A percentile compares a stretch with the other conserved stretches of the same genome.
Evolutionary conservation across 2,888 invertebrate genomes (phyloP).

Genomic region (Nineta flava): DNA sequence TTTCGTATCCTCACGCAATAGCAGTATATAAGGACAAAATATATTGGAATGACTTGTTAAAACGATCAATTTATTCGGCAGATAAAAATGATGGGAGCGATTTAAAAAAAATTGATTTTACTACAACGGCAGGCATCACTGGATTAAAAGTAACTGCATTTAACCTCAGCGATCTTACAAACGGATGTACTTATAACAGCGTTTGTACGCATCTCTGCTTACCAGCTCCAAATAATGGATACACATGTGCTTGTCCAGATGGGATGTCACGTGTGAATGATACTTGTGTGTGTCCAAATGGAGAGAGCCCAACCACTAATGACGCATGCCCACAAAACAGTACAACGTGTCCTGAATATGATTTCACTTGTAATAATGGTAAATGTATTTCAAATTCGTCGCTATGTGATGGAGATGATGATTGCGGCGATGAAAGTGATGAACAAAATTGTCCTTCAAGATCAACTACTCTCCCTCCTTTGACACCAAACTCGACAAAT

Average conservation of each 20-base stretch:
- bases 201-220: slow-evolving; percentile 65
- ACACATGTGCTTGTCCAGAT: slow-evolving; percentile 68
- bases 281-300: slow-evolving; percentile 64
- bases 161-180: slow-evolving; percentile 56
- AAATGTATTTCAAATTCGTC: slow-evolving; percentile 43
- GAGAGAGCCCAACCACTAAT: slow-evolving; percentile 40
- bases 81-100: slow-evolving; percentile 60
- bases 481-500: slow-evolving; percentile 44
- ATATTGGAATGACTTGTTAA: slow-evolving; percentile 85
- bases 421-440: no score
- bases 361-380: slow-evolving; percentile 39
- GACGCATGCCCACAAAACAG: slow-evolving; percentile 52
- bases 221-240: slow-evolving; percentile 48
- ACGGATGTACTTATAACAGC: slow-evolving; percentile 43
- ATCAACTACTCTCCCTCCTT: no score
- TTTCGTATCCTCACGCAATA: slow-evolving; percentile 73
- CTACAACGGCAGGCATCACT: slow-evolving; percentile 52
- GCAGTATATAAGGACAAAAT: slow-evolving; percentile 65
- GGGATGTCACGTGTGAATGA: slow-evolving; percentile 41
- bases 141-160: slow-evolving; percentile 70
- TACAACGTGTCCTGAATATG: slow-evolving; percentile 36
- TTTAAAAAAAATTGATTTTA: slow-evolving; percentile 34
- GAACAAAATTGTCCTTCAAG: no score
- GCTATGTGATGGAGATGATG: no score
- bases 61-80: slow-evolving; percentile 58